phyloP scores from a whole-genome alignment of 2,797 vertebrate species.

The Sebastes nivosus region DNA sequence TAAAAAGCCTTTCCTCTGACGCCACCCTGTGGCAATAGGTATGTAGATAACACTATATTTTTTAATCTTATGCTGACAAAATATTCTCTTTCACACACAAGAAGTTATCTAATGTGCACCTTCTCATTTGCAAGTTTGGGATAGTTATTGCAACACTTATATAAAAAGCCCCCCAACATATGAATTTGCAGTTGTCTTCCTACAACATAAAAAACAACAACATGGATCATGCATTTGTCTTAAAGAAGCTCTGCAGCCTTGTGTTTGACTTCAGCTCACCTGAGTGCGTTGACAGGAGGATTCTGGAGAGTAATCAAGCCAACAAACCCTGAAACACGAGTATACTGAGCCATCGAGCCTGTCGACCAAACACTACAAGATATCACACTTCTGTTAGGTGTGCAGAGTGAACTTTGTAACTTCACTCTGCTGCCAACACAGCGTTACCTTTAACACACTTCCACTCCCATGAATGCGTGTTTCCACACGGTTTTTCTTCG shows the following conservation, averaged over 20 bases:
- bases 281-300: constrained; percentile 90
- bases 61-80: neutral
- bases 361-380: neutral
- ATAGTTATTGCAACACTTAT: neutral
- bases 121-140: neutral
- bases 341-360: constrained; percentile 83
- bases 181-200: too few species aligned
- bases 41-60: neutral
- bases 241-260: neutral
- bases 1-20: neutral
- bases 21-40: neutral
- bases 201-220: neutral
- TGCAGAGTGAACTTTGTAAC: constrained; percentile 61
- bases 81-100: neutral
- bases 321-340: constrained; percentile 70
- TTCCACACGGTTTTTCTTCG: neutral
- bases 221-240: neutral
- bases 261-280: constrained; percentile 75
- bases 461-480: neutral
- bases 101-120: neutral
- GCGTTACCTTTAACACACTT: neutral
- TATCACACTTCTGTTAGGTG: neutral
- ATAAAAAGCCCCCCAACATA: neutral
- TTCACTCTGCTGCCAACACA: neutral
- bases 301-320: constrained; percentile 88